Evolutionary conservation across 2,113 vertebrate species (phyloP), one percentile per base, ranked within the genome.

Genomic region (Dascyllus trimaculatus): DNA sequence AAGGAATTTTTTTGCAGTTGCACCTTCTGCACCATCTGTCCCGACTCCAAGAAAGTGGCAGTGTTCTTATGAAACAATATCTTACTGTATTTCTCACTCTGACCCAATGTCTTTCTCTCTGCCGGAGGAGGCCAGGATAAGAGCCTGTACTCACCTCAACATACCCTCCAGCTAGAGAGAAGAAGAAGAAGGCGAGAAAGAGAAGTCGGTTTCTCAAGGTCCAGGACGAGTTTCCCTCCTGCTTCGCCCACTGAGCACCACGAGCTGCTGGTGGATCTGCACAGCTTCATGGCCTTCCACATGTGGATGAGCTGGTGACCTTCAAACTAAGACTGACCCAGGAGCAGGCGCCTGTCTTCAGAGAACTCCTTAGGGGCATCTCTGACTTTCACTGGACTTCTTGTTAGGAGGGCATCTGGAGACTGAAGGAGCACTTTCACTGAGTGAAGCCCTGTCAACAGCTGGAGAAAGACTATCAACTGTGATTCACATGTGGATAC

Each of bases 271-370:
- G 96, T 96, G 46, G 96, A 97, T 10, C 80, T 99, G 73, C 95
- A 96, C 18, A 97, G 97, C 92, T 99, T 98, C 72, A 88, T 99
- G 21, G 97, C 98, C 0, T 99, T 99, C 87, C 97, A 97, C 93
- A 96, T 0, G 89, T 92, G 45, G 96, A 98, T 0, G 97, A 97
- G 13, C 93, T 99, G 59, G 94, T 92, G 5, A 93, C 96, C 19
- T 99, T 99, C 15, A 97, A 96, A 67, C 92, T 95, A 11, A 95
- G 93, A 49, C 92, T 99, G 65, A 96, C 94, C 0, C 58, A 84
- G 0, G 65, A 94, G 0, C 97, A 98, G 85, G 96, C 97, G 0
- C 96, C 96, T 0, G 82, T 99, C 60, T 99, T 99, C 14, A 94
- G 98, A 82, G 97, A 99, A 49, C 95, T 99, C 5, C 93, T 99